phyloP scores from a whole-genome alignment of 2,797 vertebrate genomes.

The Danio aesculapii region DNA sequence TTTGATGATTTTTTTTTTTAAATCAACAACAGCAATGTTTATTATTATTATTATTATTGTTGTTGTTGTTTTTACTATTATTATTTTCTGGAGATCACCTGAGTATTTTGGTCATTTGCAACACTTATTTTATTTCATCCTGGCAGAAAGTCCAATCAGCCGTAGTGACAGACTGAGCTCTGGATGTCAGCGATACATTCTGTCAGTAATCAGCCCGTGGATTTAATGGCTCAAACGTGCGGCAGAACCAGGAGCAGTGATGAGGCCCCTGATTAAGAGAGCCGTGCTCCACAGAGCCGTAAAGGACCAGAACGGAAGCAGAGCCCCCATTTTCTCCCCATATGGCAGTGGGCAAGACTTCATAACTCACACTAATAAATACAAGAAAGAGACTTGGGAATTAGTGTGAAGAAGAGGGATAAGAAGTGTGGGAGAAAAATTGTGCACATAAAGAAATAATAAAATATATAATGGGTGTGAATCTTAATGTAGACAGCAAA shows the following conservation, averaged over 20 bases:
- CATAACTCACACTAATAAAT: constrained; percentile 75
- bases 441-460: not conserved
- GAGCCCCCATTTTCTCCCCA: constrained; percentile 75
- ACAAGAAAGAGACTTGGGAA: constrained; percentile 44
- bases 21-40: too few relatives aligned
- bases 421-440: not conserved
- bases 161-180: constrained; percentile 70
- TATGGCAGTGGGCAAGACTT: constrained; percentile 76
- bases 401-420: constrained; percentile 5
- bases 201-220: constrained; percentile 78
- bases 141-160: constrained; percentile 68
- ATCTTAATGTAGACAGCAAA: not conserved
- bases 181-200: constrained; percentile 74
- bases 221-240: constrained; percentile 79
- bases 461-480: not conserved
- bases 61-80: too few relatives aligned
- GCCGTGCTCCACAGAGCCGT: constrained; percentile 72
- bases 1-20: too few relatives aligned
- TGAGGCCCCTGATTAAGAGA: constrained; percentile 80
- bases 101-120: constrained; percentile 28
- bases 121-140: constrained; percentile 35
- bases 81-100: not conserved
- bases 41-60: too few relatives aligned
- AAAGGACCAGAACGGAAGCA: constrained; percentile 69
- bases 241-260: constrained; percentile 78